These are phyloP conservation scores for Arenaria interpres DNA, from an alignment of 2,113 vertebrate species.

Conservation along the genomic window DNA sequence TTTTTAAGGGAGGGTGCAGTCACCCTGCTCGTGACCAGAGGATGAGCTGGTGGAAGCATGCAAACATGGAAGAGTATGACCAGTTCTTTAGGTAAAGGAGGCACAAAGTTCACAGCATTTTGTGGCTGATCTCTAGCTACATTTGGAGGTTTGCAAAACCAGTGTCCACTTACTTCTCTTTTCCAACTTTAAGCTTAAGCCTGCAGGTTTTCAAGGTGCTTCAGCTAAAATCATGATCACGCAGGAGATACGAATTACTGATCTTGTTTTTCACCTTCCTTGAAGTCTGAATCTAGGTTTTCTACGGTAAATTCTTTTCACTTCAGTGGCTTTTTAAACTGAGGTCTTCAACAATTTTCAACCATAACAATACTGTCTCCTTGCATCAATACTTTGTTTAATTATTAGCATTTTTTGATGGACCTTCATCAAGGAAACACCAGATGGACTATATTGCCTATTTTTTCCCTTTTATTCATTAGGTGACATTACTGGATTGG, in stretches of 20 bases:
- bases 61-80: background rate
- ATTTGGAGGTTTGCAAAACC: background rate
- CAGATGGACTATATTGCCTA: background rate
- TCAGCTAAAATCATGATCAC: rapidly evolving
- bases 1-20: background rate
- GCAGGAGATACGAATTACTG: background rate
- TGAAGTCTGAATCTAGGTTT: background rate
- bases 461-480: background rate
- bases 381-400: background rate
- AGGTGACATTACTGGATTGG: background rate
- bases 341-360: background rate
- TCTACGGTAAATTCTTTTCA: background rate
- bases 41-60: background rate
- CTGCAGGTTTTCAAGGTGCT: background rate
- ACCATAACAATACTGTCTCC: background rate
- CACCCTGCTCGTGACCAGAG: background rate
- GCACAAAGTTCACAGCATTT: background rate
- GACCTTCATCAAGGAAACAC: background rate
- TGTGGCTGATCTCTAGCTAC: background rate
- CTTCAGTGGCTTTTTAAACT: background rate
- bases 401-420: background rate
- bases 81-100: background rate
- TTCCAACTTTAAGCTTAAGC: background rate
- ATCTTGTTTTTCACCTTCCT: background rate
- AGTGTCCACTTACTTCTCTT: background rate